Conservation (phyloP, 2,888 invertebrate species). For the Anoplius nigerrimus region DNA sequence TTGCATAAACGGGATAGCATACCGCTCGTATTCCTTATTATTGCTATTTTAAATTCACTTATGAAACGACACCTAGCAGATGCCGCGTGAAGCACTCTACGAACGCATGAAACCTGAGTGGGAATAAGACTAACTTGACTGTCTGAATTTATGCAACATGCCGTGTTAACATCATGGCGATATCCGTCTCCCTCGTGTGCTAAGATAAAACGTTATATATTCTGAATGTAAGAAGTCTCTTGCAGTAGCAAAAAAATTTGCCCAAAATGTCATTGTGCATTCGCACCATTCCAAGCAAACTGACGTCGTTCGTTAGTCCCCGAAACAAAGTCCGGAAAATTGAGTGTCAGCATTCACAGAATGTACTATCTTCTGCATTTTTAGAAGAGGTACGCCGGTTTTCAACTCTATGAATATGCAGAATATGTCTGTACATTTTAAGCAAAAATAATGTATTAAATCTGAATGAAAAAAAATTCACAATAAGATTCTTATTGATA, state of each 20-base stretch:
- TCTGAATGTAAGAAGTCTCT: constrained; percentile 10
- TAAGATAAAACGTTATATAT: background rate
- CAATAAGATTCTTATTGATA: background rate
- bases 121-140: constrained; percentile 25
- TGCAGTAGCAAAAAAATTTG: constrained; percentile 12
- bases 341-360: constrained; percentile 75
- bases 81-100: background rate
- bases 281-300: constrained; percentile 78
- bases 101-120: constrained; percentile 3
- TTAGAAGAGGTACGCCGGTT: constrained; percentile 76
- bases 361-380: constrained; percentile 74
- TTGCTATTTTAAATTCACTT: no score
- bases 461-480: background rate
- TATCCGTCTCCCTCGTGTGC: background rate
- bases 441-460: background rate
- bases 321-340: constrained; percentile 77
- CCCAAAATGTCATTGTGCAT: constrained; percentile 78
- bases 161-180: constrained; percentile 14
- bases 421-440: background rate
- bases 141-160: background rate
- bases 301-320: constrained; percentile 77
- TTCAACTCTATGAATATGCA: background rate
- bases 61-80: background rate
- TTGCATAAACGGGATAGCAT: no score
- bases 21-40: background rate